Percentiles rank a stretch among this genome's conserved stretches.
These are phyloP conservation scores for human DNA, from an alignment of 2,113 vertebrate species.

Conservation along the genomic window GRCh38 chr18:59069001-59069500, in stretches of 20 bases:
- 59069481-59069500: not conserved
- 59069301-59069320: not conserved
- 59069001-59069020: not conserved
- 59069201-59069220: too few species aligned
- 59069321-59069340: not conserved
- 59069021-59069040: fast-evolving
- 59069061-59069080: not conserved
- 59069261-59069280: not conserved
- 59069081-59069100: not conserved
- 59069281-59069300: not conserved
- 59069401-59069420: not conserved
- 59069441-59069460: not conserved
- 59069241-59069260: not conserved
- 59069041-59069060: not conserved
- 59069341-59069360: not conserved
- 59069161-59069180: not conserved
- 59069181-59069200: not conserved
- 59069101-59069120: not conserved
- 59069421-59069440: not conserved
- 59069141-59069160: not conserved
- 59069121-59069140: not conserved
- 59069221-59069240: not conserved
- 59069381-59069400: not conserved
- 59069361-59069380: not conserved
- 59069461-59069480: fast-evolving